Evolutionary conservation across 2,888 invertebrate genomes (phyloP), one percentile per base, ranked within the genome.

Genomic region (Chelonus formosanus): DNA sequence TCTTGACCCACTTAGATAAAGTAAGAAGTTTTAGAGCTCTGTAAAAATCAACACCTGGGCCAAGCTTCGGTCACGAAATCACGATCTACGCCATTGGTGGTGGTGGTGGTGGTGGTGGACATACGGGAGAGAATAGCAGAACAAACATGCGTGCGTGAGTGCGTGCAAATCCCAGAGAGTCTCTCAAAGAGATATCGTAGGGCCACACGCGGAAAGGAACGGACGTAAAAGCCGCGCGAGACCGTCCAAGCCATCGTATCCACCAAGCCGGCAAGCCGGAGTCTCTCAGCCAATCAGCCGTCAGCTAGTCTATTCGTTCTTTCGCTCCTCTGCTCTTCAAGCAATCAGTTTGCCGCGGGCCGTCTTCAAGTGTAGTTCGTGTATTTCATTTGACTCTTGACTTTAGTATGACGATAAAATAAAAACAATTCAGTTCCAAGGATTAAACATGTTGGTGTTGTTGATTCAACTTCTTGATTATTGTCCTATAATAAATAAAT

Each of bases 241-340:
- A 20, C 20, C 20, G 20, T 20, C 20, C 60, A 63, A 63, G 67
- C 67, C 70, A 71, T 67, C 57, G 60, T 67, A 69, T 73, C 65
- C 72, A 70, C 74, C 73, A 70, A 68, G 73, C 73, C 74, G 73
- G 74, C 73, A 67, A 72, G 71, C 70, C 67, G 68, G 67, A 67
- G 61, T 71, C 69, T 74, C 68, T 72, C 75, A 75, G 74, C 75
- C 80, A 78, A 77, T 77, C 78, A 74, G 74, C 73, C 75, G 73
- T 76, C 75, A 67, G 70, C 63, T 64, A 61, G 61, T 52, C 65
- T 63, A 58, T 50, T 54, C 67, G 67, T 70, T 64, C 66, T 67
- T 68, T 56, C 63, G 70, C 66, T 67, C 65, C 60, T 59, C 54
- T 54, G 60, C 64, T 65, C 70, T 52, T 65, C 52, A 66, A 48